Evolutionary conservation across 2,797 vertebrate species (phyloP).

Genomic region (Nothura maculosa): DNA sequence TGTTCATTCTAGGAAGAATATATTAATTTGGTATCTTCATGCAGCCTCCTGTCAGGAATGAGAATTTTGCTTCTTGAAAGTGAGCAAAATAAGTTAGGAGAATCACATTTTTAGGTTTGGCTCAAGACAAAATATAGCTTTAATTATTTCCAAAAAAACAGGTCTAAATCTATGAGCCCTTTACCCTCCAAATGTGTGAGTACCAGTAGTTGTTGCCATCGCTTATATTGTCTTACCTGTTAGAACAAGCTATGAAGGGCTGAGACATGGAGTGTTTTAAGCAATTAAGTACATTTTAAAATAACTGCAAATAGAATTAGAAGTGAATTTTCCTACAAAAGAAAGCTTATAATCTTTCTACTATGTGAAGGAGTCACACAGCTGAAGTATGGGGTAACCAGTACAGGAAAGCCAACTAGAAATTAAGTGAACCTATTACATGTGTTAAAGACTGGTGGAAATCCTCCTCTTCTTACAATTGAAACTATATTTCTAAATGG

Average conservation of each 20-base stretch:
- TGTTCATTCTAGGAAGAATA: not conserved
- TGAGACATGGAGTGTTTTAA: slow-evolving; percentile 17
- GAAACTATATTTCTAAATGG: not conserved
- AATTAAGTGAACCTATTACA: not conserved
- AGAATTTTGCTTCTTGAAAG: not conserved
- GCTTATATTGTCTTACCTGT: slow-evolving; percentile 5
- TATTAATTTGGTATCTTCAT: not conserved
- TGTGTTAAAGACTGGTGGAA: not conserved
- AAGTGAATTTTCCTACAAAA: slow-evolving; percentile 19
- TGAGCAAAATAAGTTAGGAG: not conserved
- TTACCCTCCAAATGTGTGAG: not conserved
- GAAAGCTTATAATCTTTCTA: not conserved
- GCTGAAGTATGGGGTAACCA: not conserved
- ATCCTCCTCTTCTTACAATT: rapidly evolving
- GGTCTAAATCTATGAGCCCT: not conserved
- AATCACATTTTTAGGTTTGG: not conserved
- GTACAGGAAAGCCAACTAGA: not conserved
- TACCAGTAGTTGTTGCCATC: slow-evolving; percentile 8
- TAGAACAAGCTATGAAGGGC: not conserved
- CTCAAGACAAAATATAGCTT: not conserved
- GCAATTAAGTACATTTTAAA: slow-evolving; percentile 32
- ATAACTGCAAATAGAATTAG: slow-evolving; percentile 1
- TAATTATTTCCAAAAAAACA: not conserved
- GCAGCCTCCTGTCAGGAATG: not conserved
- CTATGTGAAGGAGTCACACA: not conserved